Evolutionary conservation across 2,797 vertebrate species (phyloP).

Genomic region (Catostomus latipinnis): DNA sequence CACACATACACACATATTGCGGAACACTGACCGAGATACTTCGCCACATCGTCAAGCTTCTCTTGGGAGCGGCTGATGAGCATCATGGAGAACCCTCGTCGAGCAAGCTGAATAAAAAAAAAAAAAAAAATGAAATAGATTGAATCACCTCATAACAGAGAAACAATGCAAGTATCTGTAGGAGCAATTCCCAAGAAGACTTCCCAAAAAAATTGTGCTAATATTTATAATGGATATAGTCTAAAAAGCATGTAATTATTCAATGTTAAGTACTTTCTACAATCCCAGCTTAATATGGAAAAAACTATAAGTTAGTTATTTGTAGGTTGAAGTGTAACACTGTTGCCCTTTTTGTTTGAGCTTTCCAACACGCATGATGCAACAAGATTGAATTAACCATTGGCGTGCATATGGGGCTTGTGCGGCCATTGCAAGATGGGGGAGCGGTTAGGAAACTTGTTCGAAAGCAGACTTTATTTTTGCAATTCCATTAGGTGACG

Average conservation of each 20-base stretch:
- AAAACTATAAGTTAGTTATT: no score
- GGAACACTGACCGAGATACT: slow-evolving; percentile 82
- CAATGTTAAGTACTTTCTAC: no score
- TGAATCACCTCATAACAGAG: background rate
- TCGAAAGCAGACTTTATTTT: background rate
- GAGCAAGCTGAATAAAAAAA: slow-evolving; percentile 82
- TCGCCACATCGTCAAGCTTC: slow-evolving; percentile 88
- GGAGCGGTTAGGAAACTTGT: background rate
- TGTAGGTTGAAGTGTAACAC: no score
- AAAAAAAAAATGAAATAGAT: background rate
- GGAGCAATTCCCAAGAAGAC: no score
- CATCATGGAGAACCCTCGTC: slow-evolving; percentile 85
- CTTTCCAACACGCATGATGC: background rate
- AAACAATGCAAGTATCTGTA: background rate
- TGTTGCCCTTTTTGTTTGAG: no score
- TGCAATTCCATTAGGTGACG: background rate
- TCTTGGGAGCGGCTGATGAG: slow-evolving; percentile 95
- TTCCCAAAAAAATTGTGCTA: no score
- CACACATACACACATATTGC: no score
- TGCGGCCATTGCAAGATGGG: background rate
- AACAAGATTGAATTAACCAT: background rate
- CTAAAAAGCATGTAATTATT: no score
- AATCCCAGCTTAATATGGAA: no score
- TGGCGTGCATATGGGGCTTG: background rate
- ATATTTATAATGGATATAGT: no score